Evolutionary conservation across 2,888 invertebrate genomes (phyloP), one percentile per base, ranked within the genome.

Genomic region (Polyploca ridens): DNA sequence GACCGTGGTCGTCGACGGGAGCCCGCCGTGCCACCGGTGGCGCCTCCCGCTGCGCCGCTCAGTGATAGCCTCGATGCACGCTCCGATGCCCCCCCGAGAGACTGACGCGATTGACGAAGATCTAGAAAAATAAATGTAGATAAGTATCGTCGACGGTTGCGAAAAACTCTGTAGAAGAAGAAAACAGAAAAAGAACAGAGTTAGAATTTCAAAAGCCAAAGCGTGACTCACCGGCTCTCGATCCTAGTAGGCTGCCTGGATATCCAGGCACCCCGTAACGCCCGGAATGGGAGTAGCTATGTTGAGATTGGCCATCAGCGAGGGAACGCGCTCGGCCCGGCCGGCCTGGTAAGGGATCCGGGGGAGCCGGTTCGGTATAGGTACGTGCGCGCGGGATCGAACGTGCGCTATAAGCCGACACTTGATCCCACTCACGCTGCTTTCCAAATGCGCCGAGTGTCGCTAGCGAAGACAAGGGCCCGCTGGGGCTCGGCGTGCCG

Each of bases 381-480:
- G 98, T 97, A 78, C 98, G 95, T 62, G 98, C 98, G 74, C 98
- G 94, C 71, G 98, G 98, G 88, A 98, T 97, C 81, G 98, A 98
- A 83, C 98, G 96, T 73, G 97, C 97, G 88, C 98, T 98, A 88
- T 98, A 98, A 63, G 97, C 97, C 58, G 98, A 98, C 70, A 98
- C 97, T 84, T 94, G 94, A 86, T 94, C 94, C 94, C 94, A 94
- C 94, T 96, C 96, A 94, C 97, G 97, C 90, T 96, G 97, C 85
- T 96, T 96, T 91, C 97, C 97, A 91, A 97, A 98, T 71, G 97
- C 97, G 86, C 96, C 97, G 77, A 98, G 95, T 10, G 97, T 97
- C 64, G 98, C 97, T 86, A 98, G 94, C 49, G 97, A 97, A 64
- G 97, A 97, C 70, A 98, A 93, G 44, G 97, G 97, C 27, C 97